Base-by-base conservation (phyloP, 2,113 vertebrate species). In the Oriolus oriolus region DNA sequence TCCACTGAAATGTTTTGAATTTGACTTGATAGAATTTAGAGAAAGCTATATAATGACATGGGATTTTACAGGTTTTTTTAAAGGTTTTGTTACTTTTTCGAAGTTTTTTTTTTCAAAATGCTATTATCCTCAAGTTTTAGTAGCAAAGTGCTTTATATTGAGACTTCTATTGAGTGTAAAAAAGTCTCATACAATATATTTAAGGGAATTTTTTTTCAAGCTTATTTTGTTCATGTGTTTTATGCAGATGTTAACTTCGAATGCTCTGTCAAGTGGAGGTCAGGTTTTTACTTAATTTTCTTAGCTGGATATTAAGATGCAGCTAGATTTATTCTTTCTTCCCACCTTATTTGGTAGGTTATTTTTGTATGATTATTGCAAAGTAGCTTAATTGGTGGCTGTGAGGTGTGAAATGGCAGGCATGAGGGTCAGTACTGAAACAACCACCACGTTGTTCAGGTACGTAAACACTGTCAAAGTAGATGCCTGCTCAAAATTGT, bases 381-480 rank as follows among this genome's bases (percentile, higher is more conserved):
- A 42, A 49, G 44, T 31, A 37, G 45, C 31, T 85, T 75, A 39
- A 10, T 44, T 64, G 41, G 35, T 60, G 87, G 11, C 69, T 50
- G 8, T 70, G 64, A 83, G 76, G 13, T 77, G 49, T 92, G 78
- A 93, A 82, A n/a, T 59, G 26, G 59, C 59, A 89, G 37, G 59
- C 65, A 18, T 60, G 56, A 78, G 47, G 44, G 44, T 80, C 49
- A 70, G 87, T 54, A 42, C 84, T 89, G 44, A 45, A 96, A 97
- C 96, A 97, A 86, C 83, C 49, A 84, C 59, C 60, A 60, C 16
- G 8, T 95, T 97, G 90, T 97, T 95, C 59, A 85, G 74, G 33
- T 86, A 52, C 4, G 19, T 90, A 83, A 95, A 96, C 59, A 73
- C 37, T 7, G 6, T 69, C 82, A 52, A 70, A 37, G 66, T 70